phyloP scores from a whole-genome alignment of 1,140 invertebrate genomes.

The Watersipora subatra region DNA sequence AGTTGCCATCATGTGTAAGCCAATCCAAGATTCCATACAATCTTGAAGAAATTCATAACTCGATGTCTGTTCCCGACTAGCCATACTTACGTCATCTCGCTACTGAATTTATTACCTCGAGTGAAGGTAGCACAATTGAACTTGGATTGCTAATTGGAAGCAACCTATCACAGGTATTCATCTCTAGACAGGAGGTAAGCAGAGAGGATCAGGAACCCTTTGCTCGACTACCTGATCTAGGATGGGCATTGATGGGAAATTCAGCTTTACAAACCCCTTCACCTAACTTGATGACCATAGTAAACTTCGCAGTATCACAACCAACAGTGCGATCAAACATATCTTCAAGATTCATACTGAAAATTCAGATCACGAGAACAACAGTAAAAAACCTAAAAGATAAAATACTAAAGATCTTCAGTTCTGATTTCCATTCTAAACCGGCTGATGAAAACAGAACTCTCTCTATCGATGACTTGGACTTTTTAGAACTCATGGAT shows the following conservation, averaged over 20 bases:
- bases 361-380: background rate
- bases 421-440: background rate
- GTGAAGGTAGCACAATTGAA: background rate
- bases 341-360: background rate
- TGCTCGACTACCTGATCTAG: background rate
- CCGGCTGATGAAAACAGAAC: background rate
- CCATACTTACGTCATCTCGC: background rate
- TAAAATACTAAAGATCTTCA: background rate
- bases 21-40: background rate
- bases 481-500: background rate
- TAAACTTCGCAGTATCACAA: background rate
- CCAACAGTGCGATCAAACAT: background rate
- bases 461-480: background rate
- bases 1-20: background rate
- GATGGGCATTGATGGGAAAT: background rate
- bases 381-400: background rate
- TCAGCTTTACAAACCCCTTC: background rate
- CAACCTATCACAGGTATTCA: background rate
- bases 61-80: background rate
- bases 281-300: background rate
- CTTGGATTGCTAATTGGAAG: conserved; percentile 2
- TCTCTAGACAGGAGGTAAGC: background rate
- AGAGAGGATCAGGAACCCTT: background rate
- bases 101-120: background rate
- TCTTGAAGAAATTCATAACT: background rate